These are phyloP conservation scores for Scolanthus callimorphus DNA, from an alignment of 92 coral and sea anemone species.

Conservation along the genomic window DNA sequence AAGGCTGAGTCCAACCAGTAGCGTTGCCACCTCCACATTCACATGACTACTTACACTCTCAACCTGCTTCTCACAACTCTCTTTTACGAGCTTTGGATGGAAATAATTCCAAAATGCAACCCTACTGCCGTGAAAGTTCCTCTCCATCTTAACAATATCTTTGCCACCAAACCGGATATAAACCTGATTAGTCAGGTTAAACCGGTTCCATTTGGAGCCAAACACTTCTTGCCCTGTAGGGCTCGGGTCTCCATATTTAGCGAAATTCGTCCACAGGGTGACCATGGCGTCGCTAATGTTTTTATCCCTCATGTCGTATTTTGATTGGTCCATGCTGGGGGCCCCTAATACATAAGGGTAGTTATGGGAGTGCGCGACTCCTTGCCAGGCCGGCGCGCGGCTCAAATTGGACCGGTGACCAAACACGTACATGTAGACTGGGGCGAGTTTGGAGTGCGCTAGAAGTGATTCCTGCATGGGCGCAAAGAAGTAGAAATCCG, in stretches of 20 bases:
- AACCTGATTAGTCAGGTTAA: constrained; percentile 24
- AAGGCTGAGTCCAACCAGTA: no score
- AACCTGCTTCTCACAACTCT: constrained; percentile 3
- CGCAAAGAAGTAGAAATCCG: constrained; percentile 25
- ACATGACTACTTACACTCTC: no score
- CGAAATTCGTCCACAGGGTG: constrained; percentile 41
- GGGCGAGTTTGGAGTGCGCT: constrained; percentile 24
- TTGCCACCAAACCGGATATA: constrained; percentile 26
- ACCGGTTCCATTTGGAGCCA: constrained; percentile 26
- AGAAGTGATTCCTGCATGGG: constrained; percentile 9
- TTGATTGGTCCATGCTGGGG: neutral
- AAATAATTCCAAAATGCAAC: constrained; percentile 39
- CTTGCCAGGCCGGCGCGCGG: constrained; percentile 31
- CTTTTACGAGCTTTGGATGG: constrained; percentile 17
- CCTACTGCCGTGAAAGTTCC: constrained; percentile 12
- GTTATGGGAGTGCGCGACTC: constrained; percentile 13
- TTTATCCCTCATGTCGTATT: constrained; percentile 15
- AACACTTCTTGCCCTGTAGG: constrained; percentile 2
- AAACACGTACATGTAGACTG: constrained; percentile 49
- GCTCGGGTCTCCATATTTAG: constrained; percentile 38
- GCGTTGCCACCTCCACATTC: no score
- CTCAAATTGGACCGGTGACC: constrained; percentile 63
- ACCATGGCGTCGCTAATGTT: constrained; percentile 28
- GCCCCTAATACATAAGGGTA: constrained; percentile 16
- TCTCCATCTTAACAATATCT: constrained; percentile 12